Base-by-base conservation (phyloP, 2,888 invertebrate genomes). In the Ceraclea dissimilis region DNA sequence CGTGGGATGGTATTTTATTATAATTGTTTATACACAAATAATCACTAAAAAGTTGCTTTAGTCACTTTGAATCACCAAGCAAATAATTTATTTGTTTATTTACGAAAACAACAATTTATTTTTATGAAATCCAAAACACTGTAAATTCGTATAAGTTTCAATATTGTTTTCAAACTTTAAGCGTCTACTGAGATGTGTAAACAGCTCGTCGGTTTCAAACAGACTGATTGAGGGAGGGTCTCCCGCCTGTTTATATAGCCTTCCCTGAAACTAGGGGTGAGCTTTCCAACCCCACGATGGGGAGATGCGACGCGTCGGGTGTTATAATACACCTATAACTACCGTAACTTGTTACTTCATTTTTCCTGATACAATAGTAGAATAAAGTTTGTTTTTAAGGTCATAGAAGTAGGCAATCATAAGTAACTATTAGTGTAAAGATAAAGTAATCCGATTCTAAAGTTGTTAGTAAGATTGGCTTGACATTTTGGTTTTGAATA, bases 211-310 rank as follows among this genome's bases (percentile, higher is more conserved):
- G 31, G 55, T 44, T 52, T 17, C 46, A 52, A 48, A 55, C 52
- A 58, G 55, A 61, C 61, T 61, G 61, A 22, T 31, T 46, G 51
- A 48, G 57, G 59, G 59, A 50, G 57, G 55, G 33, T 47, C 33
- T 13, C 17, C 46, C 10, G 19, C 21, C 48, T 43, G 49, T 52
- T 60, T 61, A 58, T 61, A 61, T 61, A 61, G 59, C 59, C 49
- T 59, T 49, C 58, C 44, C 39, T 13, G 39, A 13, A 13, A 16
- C 39, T n/a, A 13, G 39, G 39, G 39, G 39, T 39, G 39, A 39
- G 39, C 2, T 5, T 8, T 4, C 2, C 39, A 2, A 13, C 39
- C 39, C 4, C 2, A 39, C 39, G 2, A 13, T 13, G 13, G n/a
- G 39, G 52, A 22, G 49, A 31, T 26, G 34, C 47, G 52, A 39